Conservation (phyloP, 2,797 vertebrate genomes). For the Helostoma temminkii region DNA sequence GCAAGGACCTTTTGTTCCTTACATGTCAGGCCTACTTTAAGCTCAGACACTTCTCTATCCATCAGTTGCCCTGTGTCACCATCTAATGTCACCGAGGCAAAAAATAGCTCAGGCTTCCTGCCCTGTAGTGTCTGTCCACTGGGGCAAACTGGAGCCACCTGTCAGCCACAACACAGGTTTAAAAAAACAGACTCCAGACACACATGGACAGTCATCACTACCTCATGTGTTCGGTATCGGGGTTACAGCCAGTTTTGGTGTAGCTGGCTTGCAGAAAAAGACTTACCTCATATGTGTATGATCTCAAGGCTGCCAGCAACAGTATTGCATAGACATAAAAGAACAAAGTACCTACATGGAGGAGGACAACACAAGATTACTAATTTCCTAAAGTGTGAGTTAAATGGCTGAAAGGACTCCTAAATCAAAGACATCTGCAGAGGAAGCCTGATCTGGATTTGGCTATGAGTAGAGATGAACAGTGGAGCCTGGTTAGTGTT, state of each 20-base stretch:
- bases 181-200: constrained; percentile 57
- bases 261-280: constrained; percentile 40
- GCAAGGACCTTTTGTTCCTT: constrained; percentile 56
- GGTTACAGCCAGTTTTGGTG: constrained; percentile 59
- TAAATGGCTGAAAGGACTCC: constrained; percentile 24
- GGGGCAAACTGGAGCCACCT: constrained; percentile 67
- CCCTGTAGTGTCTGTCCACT: constrained; percentile 49
- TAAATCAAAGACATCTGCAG: constrained; percentile 8
- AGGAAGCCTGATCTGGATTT: background rate
- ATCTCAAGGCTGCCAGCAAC: constrained; percentile 30
- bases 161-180: constrained; percentile 67
- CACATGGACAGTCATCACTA: constrained; percentile 57
- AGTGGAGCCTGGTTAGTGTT: background rate
- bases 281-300: constrained; percentile 63
- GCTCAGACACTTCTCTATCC: constrained; percentile 54
- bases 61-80: constrained; percentile 69
- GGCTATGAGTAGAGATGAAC: constrained; percentile 2
- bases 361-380: constrained; percentile 37
- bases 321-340: constrained; percentile 42
- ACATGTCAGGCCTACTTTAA: constrained; percentile 47
- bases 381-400: constrained; percentile 40
- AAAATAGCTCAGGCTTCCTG: constrained; percentile 71
- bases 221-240: constrained; percentile 69
- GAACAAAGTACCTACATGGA: constrained; percentile 47
- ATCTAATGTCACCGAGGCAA: constrained; percentile 53